A percentile compares a stretch with the other conserved stretches of the same genome.
Evolutionary conservation across 2,888 invertebrate genomes (phyloP).

Genomic region (Listrodromus nycthemerus): DNA sequence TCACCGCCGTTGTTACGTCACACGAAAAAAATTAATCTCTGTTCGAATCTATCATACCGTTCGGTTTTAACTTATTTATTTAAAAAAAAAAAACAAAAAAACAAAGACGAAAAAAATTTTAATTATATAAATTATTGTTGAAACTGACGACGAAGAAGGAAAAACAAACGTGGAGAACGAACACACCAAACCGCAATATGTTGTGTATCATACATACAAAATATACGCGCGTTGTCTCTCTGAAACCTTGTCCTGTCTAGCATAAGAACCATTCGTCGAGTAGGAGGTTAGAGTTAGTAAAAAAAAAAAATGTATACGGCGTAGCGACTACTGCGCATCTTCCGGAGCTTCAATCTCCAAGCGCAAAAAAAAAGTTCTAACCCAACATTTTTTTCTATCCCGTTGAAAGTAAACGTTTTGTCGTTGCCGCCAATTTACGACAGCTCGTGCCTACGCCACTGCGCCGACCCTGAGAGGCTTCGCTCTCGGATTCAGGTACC

Average conservation of each 20-base stretch:
- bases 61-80: constrained; percentile 56
- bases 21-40: constrained; percentile 37
- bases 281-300: not conserved
- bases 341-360: not conserved
- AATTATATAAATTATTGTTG: constrained; percentile 14
- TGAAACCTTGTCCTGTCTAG: not conserved
- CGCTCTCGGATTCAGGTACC: constrained; percentile 14
- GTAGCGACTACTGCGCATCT: not conserved
- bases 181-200: constrained; percentile 17
- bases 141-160: constrained; percentile 36
- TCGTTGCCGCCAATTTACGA: constrained; percentile 9
- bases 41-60: constrained; percentile 42
- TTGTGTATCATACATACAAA: constrained; percentile 30
- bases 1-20: constrained; percentile 41
- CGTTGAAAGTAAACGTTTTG: not conserved
- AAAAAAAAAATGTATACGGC: not conserved
- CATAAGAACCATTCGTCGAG: not conserved
- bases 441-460: constrained; percentile 47
- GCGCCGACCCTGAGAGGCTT: constrained; percentile 40
- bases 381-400: not conserved
- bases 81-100: constrained; percentile 1
- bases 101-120: not conserved
- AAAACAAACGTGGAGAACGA: constrained; percentile 8
- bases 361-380: not conserved
- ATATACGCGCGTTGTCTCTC: constrained; percentile 43